phyloP scores from a whole-genome alignment of 2,888 invertebrate genomes.

The Sycophila texana region DNA sequence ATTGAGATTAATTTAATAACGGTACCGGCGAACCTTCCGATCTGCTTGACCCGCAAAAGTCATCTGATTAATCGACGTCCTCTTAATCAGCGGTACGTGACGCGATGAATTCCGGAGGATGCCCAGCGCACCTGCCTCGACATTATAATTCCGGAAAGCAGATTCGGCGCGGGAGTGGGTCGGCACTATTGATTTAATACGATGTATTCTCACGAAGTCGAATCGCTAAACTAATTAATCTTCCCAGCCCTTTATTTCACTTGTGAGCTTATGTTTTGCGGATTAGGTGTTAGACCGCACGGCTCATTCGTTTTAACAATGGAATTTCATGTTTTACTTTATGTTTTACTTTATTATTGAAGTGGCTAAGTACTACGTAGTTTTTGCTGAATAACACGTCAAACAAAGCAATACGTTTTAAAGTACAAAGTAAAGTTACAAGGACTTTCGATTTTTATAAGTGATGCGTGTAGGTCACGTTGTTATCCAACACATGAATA shows the following conservation, averaged over 20 bases:
- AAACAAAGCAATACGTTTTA: no score
- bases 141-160: constrained; percentile 16
- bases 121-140: background rate
- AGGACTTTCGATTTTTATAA: no score
- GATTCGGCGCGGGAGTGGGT: constrained; percentile 11
- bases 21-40: background rate
- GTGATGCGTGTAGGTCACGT: no score
- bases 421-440: no score
- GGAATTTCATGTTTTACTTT: background rate
- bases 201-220: constrained; percentile 9
- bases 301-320: background rate
- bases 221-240: constrained; percentile 29
- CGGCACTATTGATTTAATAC: constrained; percentile 24
- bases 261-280: background rate
- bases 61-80: constrained; percentile 26
- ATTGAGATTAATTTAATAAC: constrained; percentile 5
- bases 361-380: no score
- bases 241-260: background rate
- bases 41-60: background rate
- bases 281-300: background rate
- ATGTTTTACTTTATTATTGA: background rate
- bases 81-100: constrained; percentile 39
- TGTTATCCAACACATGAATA: no score
- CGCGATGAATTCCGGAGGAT: constrained; percentile 23
- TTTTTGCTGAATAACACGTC: no score